Conservation (phyloP, 35 echinoderm and acorn worm genomes). For the Anneissia japonica region DNA sequence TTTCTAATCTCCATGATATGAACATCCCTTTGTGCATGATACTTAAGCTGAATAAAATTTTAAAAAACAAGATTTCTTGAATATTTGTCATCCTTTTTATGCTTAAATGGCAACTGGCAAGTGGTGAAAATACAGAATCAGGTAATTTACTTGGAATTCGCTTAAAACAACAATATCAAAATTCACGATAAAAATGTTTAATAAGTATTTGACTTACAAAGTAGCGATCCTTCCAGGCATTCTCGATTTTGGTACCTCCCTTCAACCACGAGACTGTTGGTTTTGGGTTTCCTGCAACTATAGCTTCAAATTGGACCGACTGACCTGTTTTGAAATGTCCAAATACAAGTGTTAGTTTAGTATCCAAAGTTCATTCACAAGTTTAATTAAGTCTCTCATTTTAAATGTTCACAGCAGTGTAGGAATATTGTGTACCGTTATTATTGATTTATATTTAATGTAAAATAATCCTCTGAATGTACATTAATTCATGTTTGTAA, state of each 20-base stretch:
- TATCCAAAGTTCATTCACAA: too few relatives aligned
- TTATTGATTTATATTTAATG: too few relatives aligned
- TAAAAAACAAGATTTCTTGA: not conserved
- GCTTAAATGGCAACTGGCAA: too few relatives aligned
- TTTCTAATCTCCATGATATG: conserved; percentile 78
- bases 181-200: not conserved
- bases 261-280: conserved; percentile 74
- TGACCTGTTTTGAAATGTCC: conserved; percentile 38
- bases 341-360: not conserved
- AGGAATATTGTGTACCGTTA: too few relatives aligned
- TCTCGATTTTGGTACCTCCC: conserved; percentile 42
- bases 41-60: conserved; percentile 33
- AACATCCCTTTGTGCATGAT: conserved; percentile 46
- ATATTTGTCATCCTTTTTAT: not conserved
- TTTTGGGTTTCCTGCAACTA: conserved; percentile 62
- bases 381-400: too few relatives aligned
- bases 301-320: conserved; percentile 74
- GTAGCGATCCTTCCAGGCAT: conserved; percentile 59
- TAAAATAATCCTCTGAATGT: too few relatives aligned
- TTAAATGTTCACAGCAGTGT: too few relatives aligned
- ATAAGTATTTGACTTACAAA: conserved; percentile 56
- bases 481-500: too few relatives aligned
- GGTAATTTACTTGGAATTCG: not conserved
- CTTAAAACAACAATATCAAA: not conserved
- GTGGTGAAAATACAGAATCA: too few relatives aligned